Evolutionary conservation across 2,888 invertebrate species (phyloP).

Genomic region (Hemaris fuciformis): DNA sequence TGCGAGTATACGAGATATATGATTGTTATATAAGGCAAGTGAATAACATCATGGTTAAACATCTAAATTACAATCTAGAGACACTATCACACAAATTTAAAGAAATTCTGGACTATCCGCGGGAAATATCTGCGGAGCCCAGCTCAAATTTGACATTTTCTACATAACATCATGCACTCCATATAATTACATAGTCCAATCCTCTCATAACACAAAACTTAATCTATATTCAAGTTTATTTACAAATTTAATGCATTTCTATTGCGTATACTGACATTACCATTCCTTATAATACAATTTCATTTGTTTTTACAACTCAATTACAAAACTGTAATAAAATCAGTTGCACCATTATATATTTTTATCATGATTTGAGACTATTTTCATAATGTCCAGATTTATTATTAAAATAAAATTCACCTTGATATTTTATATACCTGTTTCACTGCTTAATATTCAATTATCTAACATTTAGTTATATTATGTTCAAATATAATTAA

Average conservation of each 20-base stretch:
- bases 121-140: slow-evolving; percentile 32
- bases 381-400: neutral
- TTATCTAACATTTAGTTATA: neutral
- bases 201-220: slow-evolving; percentile 20
- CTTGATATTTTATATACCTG: neutral
- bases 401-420: neutral
- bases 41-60: slow-evolving; percentile 34
- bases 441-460: neutral
- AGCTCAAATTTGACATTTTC: slow-evolving; percentile 29
- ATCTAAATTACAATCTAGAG: slow-evolving; percentile 23
- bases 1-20: slow-evolving; percentile 60
- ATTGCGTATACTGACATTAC: slow-evolving; percentile 61
- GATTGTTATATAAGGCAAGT: slow-evolving; percentile 66
- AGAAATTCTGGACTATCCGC: slow-evolving; percentile 36
- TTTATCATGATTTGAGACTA: neutral
- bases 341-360: neutral
- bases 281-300: slow-evolving; percentile 29
- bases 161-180: slow-evolving; percentile 11
- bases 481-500: too few species aligned
- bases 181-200: slow-evolving; percentile 23
- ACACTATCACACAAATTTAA: slow-evolving; percentile 37
- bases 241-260: slow-evolving; percentile 45
- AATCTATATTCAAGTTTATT: slow-evolving; percentile 27
- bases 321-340: neutral
- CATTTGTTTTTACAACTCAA: slow-evolving; percentile 14